Percentiles rank a stretch among this genome's conserved stretches.
Evolutionary conservation across 2,113 vertebrate genomes (phyloP).

Genomic region (Peromyscus maniculatus): DNA sequence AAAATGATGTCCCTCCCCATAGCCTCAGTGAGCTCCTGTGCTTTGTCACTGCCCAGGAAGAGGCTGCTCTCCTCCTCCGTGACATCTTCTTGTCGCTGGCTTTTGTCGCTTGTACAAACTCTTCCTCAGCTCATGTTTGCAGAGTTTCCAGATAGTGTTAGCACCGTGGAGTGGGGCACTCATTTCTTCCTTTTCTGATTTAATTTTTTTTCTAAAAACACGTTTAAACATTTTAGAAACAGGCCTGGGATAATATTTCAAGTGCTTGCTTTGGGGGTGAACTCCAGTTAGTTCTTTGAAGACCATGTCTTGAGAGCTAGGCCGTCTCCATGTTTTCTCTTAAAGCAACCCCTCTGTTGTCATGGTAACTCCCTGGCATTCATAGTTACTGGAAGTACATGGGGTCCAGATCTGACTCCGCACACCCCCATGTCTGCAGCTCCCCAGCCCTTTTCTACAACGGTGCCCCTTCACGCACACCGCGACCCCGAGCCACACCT

Average conservation of each 20-base stretch:
- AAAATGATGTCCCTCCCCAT: neutral
- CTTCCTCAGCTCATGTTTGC: constrained; percentile 7
- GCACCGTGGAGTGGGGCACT: neutral
- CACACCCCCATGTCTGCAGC: no score
- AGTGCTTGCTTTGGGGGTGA: constrained; percentile 20
- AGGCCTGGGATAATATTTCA: constrained; percentile 61
- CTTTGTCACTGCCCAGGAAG: neutral
- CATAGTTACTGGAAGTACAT: neutral
- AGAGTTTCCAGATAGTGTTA: constrained; percentile 66
- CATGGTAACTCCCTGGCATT: neutral
- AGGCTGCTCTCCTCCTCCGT: neutral
- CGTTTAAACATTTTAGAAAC: constrained; percentile 66
- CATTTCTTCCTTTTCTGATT: constrained; percentile 48
- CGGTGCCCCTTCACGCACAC: neutral
- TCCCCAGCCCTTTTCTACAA: neutral
- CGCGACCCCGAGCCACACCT: neutral
- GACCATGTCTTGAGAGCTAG: neutral
- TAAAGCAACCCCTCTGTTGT: neutral
- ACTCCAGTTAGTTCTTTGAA: neutral
- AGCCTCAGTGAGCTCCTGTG: neutral
- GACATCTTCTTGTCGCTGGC: neutral
- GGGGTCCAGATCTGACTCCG: neutral
- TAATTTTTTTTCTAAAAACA: neutral
- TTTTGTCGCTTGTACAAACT: neutral
- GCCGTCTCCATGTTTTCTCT: neutral